Evolutionary conservation across 2,113 vertebrate genomes (phyloP).

Genomic region (Euleptes europaea): DNA sequence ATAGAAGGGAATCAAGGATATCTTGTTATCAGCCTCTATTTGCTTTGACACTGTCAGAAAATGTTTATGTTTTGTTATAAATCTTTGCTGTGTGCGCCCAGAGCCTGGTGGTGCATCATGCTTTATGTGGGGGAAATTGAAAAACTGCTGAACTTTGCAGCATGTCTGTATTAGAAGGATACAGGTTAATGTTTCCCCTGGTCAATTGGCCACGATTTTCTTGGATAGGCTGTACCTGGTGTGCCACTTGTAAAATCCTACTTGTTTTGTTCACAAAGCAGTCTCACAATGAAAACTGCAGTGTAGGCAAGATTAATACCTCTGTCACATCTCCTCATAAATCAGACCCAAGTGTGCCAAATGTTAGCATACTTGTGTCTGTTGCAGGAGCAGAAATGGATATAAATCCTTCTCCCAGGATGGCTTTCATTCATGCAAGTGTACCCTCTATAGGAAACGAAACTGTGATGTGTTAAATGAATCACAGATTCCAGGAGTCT

Average conservation of each 20-base stretch:
- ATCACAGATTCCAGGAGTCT: neutral
- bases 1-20: slow-evolving; percentile 63
- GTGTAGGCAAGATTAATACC: neutral
- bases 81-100: slow-evolving; percentile 50
- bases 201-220: neutral
- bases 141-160: slow-evolving; percentile 27
- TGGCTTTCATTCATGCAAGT: neutral
- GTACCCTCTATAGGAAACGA: neutral
- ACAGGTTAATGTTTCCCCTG: neutral
- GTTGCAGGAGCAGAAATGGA: neutral
- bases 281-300: neutral
- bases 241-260: neutral
- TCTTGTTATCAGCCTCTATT: slow-evolving; percentile 64
- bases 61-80: slow-evolving; percentile 61
- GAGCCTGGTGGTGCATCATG: slow-evolving; percentile 52
- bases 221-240: neutral
- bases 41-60: slow-evolving; percentile 72
- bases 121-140: slow-evolving; percentile 45
- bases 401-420: neutral
- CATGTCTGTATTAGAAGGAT: neutral
- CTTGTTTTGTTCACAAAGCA: neutral
- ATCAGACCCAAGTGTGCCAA: neutral
- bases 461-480: neutral
- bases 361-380: neutral
- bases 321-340: neutral